phyloP scores from a whole-genome alignment of 2,797 vertebrate species.

The Manis javanica region DNA sequence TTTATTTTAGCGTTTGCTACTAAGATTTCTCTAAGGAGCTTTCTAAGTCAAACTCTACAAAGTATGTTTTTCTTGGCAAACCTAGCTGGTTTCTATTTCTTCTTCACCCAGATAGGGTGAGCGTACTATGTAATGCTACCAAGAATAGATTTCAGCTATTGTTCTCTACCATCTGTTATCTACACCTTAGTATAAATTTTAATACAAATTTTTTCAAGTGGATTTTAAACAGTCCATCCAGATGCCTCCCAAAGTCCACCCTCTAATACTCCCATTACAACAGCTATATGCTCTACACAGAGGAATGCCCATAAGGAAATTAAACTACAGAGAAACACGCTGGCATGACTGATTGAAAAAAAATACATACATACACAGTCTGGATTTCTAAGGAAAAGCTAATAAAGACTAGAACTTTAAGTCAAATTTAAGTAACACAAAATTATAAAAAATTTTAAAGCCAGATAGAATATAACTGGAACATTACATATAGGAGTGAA shows the following conservation, averaged over 20 bases:
- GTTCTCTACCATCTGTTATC: neutral
- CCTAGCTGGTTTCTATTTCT: neutral
- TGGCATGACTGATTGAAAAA: neutral
- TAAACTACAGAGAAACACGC: neutral
- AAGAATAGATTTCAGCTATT: neutral
- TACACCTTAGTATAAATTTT: neutral
- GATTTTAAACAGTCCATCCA: neutral
- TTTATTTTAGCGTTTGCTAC: conserved; percentile 10
- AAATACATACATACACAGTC: neutral
- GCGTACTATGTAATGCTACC: neutral
- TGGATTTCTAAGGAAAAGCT: conserved; percentile 22
- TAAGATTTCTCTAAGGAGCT: neutral
- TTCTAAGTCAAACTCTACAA: neutral
- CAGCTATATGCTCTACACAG: neutral
- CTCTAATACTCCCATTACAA: neutral
- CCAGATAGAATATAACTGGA: neutral
- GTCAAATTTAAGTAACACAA: conserved; percentile 4
- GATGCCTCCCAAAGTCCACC: neutral
- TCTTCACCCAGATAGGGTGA: neutral
- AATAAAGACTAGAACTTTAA: conserved; percentile 9
- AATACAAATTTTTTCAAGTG: neutral
- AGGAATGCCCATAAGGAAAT: neutral
- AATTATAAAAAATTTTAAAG: neutral
- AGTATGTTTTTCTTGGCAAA: neutral
- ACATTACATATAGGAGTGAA: neutral